These are phyloP conservation scores for Athene noctua DNA, from an alignment of 2,113 vertebrate species.

Conservation along the genomic window DNA sequence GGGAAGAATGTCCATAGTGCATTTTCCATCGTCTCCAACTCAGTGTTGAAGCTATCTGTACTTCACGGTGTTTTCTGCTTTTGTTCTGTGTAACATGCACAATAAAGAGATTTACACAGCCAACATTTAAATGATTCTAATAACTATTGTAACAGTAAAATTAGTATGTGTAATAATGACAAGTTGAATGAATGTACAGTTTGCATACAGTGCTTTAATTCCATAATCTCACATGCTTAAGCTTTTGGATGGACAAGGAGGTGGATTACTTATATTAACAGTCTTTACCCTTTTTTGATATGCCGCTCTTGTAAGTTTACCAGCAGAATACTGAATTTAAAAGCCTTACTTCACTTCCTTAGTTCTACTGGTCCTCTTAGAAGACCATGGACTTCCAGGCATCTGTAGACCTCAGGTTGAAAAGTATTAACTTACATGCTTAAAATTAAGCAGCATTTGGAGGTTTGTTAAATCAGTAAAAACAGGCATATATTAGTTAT, in stretches of 20 bases:
- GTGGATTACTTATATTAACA: not conserved
- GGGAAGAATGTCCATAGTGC: not conserved
- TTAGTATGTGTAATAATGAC: not conserved
- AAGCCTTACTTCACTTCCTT: not conserved
- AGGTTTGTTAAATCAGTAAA: not conserved
- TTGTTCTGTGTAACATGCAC: not conserved
- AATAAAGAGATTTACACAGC: not conserved
- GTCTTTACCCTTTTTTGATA: not conserved
- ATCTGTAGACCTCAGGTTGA: not conserved
- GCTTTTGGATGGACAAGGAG: not conserved
- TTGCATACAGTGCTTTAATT: not conserved
- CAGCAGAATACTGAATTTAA: not conserved
- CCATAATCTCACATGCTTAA: not conserved
- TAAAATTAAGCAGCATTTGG: not conserved
- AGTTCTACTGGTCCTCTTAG: not conserved
- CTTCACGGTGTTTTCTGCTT: not conserved
- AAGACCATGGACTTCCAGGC: not conserved
- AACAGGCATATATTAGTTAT: not conserved
- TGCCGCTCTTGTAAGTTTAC: not conserved
- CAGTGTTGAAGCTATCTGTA: not conserved
- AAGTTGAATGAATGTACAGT: not conserved
- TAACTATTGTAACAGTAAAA: not conserved
- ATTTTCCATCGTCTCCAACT: not conserved
- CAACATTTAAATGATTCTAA: not conserved
- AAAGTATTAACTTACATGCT: not conserved